Evolutionary conservation across 2,113 vertebrate species (phyloP).

Genomic region (Cebidichthys violaceus): DNA sequence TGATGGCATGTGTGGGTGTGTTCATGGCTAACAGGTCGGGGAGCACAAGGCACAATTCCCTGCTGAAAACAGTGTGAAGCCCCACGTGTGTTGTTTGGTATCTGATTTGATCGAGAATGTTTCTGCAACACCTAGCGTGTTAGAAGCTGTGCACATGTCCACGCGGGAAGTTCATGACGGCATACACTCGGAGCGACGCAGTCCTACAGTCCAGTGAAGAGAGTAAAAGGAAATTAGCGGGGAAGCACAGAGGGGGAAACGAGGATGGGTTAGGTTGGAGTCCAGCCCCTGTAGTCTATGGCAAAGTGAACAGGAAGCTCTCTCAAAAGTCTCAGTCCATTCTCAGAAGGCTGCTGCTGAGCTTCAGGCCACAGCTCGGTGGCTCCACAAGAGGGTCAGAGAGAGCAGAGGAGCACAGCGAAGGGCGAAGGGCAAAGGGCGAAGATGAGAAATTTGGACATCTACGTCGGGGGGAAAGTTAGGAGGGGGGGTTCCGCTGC

Average conservation of each 20-base stretch:
- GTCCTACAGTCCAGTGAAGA: conserved; percentile 73
- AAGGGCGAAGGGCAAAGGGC: neutral
- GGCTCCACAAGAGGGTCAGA: conserved; percentile 63
- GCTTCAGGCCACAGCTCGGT: conserved; percentile 79
- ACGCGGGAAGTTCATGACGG: conserved; percentile 38
- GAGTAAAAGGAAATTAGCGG: conserved; percentile 33
- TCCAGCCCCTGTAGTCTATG: conserved; percentile 87
- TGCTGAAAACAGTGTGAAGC: conserved; percentile 56
- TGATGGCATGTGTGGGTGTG: conserved; percentile 36
- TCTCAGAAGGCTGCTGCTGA: conserved; percentile 83
- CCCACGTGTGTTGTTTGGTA: conserved; percentile 49
- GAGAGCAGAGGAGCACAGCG: conserved; percentile 49
- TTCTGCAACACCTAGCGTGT: conserved; percentile 37
- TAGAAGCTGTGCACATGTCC: conserved; percentile 30
- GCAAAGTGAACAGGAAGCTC: conserved; percentile 84
- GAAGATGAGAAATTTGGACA: conserved; percentile 41
- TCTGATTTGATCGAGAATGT: conserved; percentile 49
- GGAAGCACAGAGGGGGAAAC: conserved; percentile 31
- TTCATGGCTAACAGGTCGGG: conserved; percentile 45
- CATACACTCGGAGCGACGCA: conserved; percentile 57
- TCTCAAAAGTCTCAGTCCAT: conserved; percentile 80
- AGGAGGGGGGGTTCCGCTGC: conserved; percentile 25
- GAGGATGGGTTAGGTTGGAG: conserved; percentile 73
- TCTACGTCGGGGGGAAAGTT: conserved; percentile 20
- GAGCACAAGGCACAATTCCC: conserved; percentile 70